phyloP scores from a whole-genome alignment of 2,888 invertebrate genomes.

The Sminthurinus aureus region DNA sequence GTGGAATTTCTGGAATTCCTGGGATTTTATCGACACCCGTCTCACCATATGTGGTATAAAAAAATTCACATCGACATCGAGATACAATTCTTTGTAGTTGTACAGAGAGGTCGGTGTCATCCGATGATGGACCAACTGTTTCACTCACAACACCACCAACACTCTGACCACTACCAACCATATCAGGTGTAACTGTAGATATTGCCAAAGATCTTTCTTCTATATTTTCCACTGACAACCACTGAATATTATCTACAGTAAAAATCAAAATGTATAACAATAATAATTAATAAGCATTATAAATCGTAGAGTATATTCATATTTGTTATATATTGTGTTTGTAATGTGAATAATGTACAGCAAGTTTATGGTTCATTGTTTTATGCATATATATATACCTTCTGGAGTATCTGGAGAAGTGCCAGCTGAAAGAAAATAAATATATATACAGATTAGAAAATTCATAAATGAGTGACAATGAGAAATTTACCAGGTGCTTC shows the following conservation, averaged over 20 bases:
- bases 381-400: constrained; percentile 42
- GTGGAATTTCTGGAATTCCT: constrained; percentile 71
- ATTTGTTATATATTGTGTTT: too few relatives aligned
- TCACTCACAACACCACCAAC: constrained; percentile 96
- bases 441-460: too few relatives aligned
- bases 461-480: too few relatives aligned
- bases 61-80: constrained; percentile 97
- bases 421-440: too few relatives aligned
- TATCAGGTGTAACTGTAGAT: constrained; percentile 83
- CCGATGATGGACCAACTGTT: constrained; percentile 65
- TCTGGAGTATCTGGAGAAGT: constrained; percentile 49
- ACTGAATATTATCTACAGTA: constrained; percentile 85
- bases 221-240: constrained; percentile 94
- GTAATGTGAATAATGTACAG: too few relatives aligned
- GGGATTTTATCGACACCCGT: constrained; percentile 72
- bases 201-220: constrained; percentile 76
- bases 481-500: too few relatives aligned
- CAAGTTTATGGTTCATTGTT: too few relatives aligned
- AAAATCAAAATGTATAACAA: neutral
- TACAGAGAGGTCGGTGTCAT: constrained; percentile 60
- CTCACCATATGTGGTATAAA: constrained; percentile 93
- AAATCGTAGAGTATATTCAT: neutral
- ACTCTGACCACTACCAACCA: constrained; percentile 93
- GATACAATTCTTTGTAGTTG: constrained; percentile 96
- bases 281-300: neutral